Base-by-base conservation (phyloP, 2,113 vertebrate genomes). In the Melanerpes formicivorus region DNA sequence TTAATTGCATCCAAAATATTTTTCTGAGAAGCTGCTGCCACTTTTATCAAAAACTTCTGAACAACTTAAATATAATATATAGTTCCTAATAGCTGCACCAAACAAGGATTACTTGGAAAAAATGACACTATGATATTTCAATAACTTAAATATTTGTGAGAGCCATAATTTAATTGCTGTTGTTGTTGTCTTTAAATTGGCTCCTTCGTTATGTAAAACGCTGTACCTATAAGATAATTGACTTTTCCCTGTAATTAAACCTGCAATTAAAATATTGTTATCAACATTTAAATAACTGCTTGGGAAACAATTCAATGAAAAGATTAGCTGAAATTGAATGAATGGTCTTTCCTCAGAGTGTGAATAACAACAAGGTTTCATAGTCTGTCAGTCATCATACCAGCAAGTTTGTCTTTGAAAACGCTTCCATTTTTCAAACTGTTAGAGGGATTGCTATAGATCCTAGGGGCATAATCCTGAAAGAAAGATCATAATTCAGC, bases 401-500 rank as follows among this genome's bases (percentile, higher is more conserved):
- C 82, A 64, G 94, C 90, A 90, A 89, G 90, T 92, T 85, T 88
- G 95, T 96, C 96, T 96, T 97, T 96, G 93, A 96, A 97, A 97
- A 95, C 1, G 34, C 81, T 96, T 96, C 94, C 62, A 96, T 95
- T 97, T 98, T 95, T 96, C 95, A 97, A 96, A 96, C 96, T 96
- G 90, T 96, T 96, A 95, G 96, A 92, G 93, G 95, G 94, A 93
- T 95, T 94, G 93, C 96, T 87, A 78, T 92, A 97, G 97, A 97
- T 97, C 97, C 96, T 88, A 50, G 50, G 96, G 96, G 84, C 96
- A 96, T 80, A 93, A 48, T 62, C 91, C 95, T 97, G 97, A 96
- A 97, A 97, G 97, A 94, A 93, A 95, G 95, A 96, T 97, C 97
- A 97, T 97, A 97, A 97, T 95, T 97, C 93, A 97, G 87, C 97